phyloP scores from a whole-genome alignment of 2,113 vertebrate genomes.

The Alaudala cheleensis region DNA sequence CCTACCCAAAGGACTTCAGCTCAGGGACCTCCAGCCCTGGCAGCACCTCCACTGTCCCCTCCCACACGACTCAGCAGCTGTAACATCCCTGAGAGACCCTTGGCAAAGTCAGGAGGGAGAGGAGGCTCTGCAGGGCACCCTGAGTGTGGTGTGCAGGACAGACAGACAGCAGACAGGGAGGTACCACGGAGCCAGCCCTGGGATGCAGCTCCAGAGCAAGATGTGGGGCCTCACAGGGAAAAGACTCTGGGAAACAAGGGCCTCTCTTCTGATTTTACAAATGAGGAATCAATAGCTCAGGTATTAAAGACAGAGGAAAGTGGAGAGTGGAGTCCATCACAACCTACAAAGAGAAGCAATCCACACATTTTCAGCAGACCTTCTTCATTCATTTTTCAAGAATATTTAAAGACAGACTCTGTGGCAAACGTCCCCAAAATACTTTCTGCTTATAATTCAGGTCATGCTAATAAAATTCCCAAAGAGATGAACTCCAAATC shows the following conservation, averaged over 20 bases:
- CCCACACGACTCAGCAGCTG: slow-evolving; percentile 66
- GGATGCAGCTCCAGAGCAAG: slow-evolving; percentile 31
- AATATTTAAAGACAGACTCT: slow-evolving; percentile 54
- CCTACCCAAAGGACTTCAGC: neutral
- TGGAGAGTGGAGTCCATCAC: neutral
- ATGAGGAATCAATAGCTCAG: neutral
- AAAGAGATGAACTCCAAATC: slow-evolving; percentile 46
- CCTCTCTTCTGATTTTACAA: slow-evolving; percentile 1
- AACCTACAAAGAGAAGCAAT: slow-evolving; percentile 49
- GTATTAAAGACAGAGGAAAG: neutral
- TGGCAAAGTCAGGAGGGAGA: slow-evolving; percentile 53
- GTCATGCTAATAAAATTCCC: slow-evolving; percentile 18
- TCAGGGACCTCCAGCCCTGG: neutral
- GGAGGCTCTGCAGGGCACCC: neutral
- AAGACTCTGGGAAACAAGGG: slow-evolving; percentile 69
- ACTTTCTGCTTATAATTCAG: slow-evolving; percentile 37
- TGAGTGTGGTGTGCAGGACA: neutral
- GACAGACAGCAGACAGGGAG: slow-evolving; percentile 37
- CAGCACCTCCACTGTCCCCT: slow-evolving; percentile 52
- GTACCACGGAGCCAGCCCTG: slow-evolving; percentile 1
- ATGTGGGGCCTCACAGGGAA: slow-evolving; percentile 7
- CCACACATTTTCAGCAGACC: slow-evolving; percentile 46
- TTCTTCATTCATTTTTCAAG: slow-evolving; percentile 64
- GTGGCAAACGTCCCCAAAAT: neutral
- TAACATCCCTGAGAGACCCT: slow-evolving; percentile 41